Evolutionary conservation across 2,797 vertebrate genomes (phyloP), one percentile per base, ranked within the genome.

Genomic region (Microcaecilia unicolor): DNA sequence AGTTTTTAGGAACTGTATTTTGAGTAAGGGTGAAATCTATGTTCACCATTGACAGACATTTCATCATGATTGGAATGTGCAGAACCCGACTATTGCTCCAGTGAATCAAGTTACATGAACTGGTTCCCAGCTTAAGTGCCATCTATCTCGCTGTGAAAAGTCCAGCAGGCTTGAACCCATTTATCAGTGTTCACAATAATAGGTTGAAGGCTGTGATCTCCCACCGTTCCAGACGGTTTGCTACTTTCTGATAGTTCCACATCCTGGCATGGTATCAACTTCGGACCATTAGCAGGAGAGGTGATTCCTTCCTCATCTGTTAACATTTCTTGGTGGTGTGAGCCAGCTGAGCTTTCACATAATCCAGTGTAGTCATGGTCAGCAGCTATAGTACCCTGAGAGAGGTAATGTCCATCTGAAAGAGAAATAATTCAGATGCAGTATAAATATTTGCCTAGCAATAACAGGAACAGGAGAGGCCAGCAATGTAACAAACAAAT

Each of bases 301-400:
- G 41, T 21, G 31, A 51, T 21, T 37, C 39, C 19, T 31, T 49
- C 35, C 7, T 10, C 56, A 62, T 54, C 49, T 18, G 35, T 28
- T 31, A 51, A 22, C 35, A 39, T 36, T 23, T 39, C 43, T 25
- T 41, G 26, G 23, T 60, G 69, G 24, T 37, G 59, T 16, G 55
- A 23, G 43, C 48, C 57, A 52, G 8, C 34, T 14, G 39, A 34
- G 48, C 43, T 53, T 47, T 73, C 70, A 17, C 61, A 54, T 10
- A 64, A 44, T 17, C 68, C 58, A 39, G 47, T 28, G 25, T 78
- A 79, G 35, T 83, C 78, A 25, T 72, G 70, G 49, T 79, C 78
- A 53, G 60, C 48, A 36, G 74, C 51, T 22, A 64, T 19, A 4
- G 70, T 39, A 18, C 53, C 58, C 43, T 58, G 63, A 14, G 70